phyloP scores from a whole-genome alignment of 2,888 invertebrate species.

The Rhogogaster chlorosoma region DNA sequence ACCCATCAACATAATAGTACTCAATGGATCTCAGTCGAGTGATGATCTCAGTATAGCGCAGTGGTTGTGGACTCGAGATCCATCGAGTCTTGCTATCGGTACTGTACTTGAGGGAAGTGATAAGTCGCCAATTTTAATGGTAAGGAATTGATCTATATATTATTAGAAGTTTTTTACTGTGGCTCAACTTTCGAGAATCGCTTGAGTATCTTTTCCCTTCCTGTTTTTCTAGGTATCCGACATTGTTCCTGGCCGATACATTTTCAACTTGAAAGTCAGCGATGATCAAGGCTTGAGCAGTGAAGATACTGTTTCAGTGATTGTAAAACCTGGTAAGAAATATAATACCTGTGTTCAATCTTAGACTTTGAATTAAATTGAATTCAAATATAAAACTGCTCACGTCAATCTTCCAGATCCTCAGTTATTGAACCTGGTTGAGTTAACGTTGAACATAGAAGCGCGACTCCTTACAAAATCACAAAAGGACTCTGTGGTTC shows the following conservation, averaged over 20 bases:
- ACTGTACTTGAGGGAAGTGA: constrained; percentile 89
- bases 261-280: constrained; percentile 92
- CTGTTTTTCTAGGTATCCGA: constrained; percentile 83
- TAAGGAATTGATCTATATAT: constrained; percentile 73
- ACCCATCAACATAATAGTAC: constrained; percentile 86
- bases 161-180: background rate
- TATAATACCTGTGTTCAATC: background rate
- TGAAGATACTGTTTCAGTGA: constrained; percentile 90
- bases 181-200: constrained; percentile 16
- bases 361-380: background rate
- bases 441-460: constrained; percentile 89
- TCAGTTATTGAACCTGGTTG: constrained; percentile 87
- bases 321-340: constrained; percentile 84
- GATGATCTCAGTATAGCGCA: constrained; percentile 93
- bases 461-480: constrained; percentile 84
- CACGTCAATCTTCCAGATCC: constrained; percentile 81
- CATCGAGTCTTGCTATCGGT: constrained; percentile 90
- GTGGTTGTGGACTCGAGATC: constrained; percentile 91
- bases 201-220: constrained; percentile 7
- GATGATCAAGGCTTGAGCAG: constrained; percentile 93
- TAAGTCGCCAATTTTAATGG: constrained; percentile 87
- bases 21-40: constrained; percentile 91
- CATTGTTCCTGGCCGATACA: constrained; percentile 91
- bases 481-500: constrained; percentile 87
- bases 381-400: constrained; percentile 11